A percentile compares a stretch with the other conserved stretches of the same genome.
Evolutionary conservation across 30 jellyfish, hydroid and myxozoan species (phyloP).

Genomic region (Aurelia sp.): DNA sequence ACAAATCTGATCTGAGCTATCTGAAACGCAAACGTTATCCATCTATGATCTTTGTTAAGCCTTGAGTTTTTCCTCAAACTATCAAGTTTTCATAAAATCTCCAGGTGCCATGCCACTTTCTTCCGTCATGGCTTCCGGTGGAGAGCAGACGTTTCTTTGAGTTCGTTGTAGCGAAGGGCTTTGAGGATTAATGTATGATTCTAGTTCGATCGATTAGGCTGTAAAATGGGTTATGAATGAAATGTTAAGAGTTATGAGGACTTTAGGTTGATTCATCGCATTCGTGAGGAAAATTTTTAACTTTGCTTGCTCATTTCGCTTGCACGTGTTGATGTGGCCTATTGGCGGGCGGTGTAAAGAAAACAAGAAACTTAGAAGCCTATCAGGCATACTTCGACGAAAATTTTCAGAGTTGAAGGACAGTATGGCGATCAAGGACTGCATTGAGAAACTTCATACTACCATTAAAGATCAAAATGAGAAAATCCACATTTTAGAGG

Average conservation of each 20-base stretch:
- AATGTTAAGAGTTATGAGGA: not conserved
- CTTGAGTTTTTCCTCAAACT: too few relatives aligned
- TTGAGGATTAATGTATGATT: too few relatives aligned
- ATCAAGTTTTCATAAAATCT: too few relatives aligned
- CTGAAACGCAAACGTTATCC: too few relatives aligned
- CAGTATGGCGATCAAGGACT: not conserved
- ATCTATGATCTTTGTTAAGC: too few relatives aligned
- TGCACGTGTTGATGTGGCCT: conserved; percentile 20
- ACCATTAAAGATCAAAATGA: conserved; percentile 3
- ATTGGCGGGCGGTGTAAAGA: conserved; percentile 2
- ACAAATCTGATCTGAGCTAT: too few relatives aligned
- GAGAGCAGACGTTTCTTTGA: too few relatives aligned
- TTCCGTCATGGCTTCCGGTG: too few relatives aligned
- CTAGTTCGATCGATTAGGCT: not conserved
- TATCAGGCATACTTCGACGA: not conserved
- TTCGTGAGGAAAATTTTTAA: not conserved
- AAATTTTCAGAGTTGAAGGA: conserved; percentile 1
- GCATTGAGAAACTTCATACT: not conserved
- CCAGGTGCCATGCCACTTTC: too few relatives aligned
- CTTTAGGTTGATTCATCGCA: not conserved
- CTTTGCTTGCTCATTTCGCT: not conserved
- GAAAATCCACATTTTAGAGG: not conserved
- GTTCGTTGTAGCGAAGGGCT: too few relatives aligned
- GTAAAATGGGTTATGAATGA: conserved; percentile 2
- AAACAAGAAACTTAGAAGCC: conserved; percentile 2